A percentile compares a stretch with the other conserved stretches of the same genome.
Conservation (phyloP, 2,797 vertebrate species). For the Yasuhikotakia modesta region DNA sequence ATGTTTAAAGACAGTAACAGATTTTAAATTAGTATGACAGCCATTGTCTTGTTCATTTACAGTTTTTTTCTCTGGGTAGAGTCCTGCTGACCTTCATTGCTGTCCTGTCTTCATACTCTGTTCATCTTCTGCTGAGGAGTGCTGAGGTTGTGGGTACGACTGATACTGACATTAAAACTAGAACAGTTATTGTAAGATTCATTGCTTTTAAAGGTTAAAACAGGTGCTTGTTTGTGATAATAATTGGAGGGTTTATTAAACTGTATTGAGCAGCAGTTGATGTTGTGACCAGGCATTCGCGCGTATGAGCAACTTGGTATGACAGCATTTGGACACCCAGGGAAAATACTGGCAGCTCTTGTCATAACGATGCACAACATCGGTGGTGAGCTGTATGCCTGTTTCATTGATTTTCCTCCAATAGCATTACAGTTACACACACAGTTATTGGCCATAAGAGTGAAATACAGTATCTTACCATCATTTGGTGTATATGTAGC, state of each 20-base stretch:
- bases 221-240: too few relatives aligned
- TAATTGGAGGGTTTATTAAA: too few relatives aligned
- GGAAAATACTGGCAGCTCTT: constrained; percentile 80
- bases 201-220: too few relatives aligned
- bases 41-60: not conserved
- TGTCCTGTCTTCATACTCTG: constrained; percentile 84
- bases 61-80: constrained; percentile 62
- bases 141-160: constrained; percentile 84
- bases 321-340: constrained; percentile 80
- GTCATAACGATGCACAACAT: constrained; percentile 87
- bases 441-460: constrained; percentile 1
- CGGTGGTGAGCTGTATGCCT: constrained; percentile 80
- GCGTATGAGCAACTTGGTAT: constrained; percentile 87
- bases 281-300: constrained; percentile 76
- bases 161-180: not conserved
- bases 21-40: not conserved
- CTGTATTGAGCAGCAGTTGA: too few relatives aligned
- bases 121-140: constrained; percentile 84
- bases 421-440: not conserved
- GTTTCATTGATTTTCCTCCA: not conserved
- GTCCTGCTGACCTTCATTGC: constrained; percentile 81
- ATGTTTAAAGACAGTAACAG: too few relatives aligned
- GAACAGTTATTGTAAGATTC: too few relatives aligned
- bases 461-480: not conserved
- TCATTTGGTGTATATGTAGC: not conserved